A percentile compares a stretch with the other conserved stretches of the same genome.
phyloP scores from a whole-genome alignment of 1,140 invertebrate species.

The Drosophila kohkoa region DNA sequence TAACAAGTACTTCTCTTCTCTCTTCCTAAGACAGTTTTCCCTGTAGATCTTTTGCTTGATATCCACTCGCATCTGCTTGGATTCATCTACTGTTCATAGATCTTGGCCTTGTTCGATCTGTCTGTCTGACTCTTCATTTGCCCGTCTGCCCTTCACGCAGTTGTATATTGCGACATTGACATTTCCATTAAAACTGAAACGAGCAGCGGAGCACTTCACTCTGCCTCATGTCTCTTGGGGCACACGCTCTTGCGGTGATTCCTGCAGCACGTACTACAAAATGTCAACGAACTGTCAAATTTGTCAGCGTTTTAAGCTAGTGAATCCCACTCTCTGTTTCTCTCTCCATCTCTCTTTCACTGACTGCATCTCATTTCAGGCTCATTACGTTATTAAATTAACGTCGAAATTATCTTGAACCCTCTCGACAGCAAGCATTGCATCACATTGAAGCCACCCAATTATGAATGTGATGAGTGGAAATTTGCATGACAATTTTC shows the following conservation, averaged over 20 bases:
- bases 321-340: background rate
- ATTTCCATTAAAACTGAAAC: constrained; percentile 59
- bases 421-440: background rate
- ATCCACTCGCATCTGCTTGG: constrained; percentile 5
- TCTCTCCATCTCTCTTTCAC: background rate
- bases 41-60: background rate
- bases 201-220: constrained; percentile 4
- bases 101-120: constrained; percentile 3
- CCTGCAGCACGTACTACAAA: constrained; percentile 41
- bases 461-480: constrained; percentile 31
- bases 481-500: constrained; percentile 62
- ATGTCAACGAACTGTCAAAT: constrained; percentile 77
- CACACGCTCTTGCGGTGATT: background rate
- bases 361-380: constrained; percentile 45
- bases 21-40: too few relatives aligned
- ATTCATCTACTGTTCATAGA: background rate
- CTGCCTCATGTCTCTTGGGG: background rate
- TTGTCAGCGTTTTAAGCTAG: constrained; percentile 53
- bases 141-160: constrained; percentile 30
- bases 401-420: constrained; percentile 46
- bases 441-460: constrained; percentile 1
- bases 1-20: too few relatives aligned
- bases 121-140: background rate
- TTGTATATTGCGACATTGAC: constrained; percentile 59
- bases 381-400: constrained; percentile 71